Evolutionary conservation across 1,140 invertebrate species (phyloP).

Genomic region (Drosophila malerkotliana): DNA sequence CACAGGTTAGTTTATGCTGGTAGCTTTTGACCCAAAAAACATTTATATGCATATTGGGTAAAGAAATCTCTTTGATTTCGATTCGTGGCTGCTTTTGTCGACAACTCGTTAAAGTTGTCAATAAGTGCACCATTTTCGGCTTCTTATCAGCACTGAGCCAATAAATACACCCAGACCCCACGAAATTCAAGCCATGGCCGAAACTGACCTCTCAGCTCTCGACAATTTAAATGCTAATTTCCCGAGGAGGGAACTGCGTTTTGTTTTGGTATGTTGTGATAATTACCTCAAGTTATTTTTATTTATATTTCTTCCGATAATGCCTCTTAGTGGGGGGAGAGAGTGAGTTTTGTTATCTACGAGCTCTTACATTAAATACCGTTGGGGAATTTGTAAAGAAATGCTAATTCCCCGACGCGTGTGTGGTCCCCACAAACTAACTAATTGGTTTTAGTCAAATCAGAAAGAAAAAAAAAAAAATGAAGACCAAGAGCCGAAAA

Average conservation of each 20-base stretch:
- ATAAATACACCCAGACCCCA: constrained; percentile 21
- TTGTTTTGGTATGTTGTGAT: constrained; percentile 78
- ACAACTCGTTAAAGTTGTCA: constrained; percentile 79
- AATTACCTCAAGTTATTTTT: constrained; percentile 70
- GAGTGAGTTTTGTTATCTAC: constrained; percentile 58
- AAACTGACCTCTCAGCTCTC: constrained; percentile 16
- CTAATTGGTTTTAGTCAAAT: constrained; percentile 65
- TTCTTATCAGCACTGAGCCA: constrained; percentile 58
- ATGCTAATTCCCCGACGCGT: constrained; percentile 61
- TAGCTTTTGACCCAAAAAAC: constrained; percentile 56
- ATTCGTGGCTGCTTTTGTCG: constrained; percentile 35
- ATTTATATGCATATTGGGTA: constrained; percentile 59
- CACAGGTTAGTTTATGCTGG: constrained; percentile 35
- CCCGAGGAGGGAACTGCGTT: constrained; percentile 38
- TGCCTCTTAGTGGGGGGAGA: not conserved
- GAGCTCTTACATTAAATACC: constrained; percentile 73
- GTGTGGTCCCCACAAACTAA: constrained; percentile 74
- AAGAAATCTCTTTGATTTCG: constrained; percentile 33
- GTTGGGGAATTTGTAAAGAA: constrained; percentile 76
- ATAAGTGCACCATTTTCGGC: constrained; percentile 80
- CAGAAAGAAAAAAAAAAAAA: constrained; percentile 18
- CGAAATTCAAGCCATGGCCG: constrained; percentile 34
- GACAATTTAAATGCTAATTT: constrained; percentile 78
- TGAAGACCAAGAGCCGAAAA: constrained; percentile 28
- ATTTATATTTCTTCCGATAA: constrained; percentile 42